Evolutionary conservation across 2,888 invertebrate genomes (phyloP).

Genomic region (Melinaea menophilus): DNA sequence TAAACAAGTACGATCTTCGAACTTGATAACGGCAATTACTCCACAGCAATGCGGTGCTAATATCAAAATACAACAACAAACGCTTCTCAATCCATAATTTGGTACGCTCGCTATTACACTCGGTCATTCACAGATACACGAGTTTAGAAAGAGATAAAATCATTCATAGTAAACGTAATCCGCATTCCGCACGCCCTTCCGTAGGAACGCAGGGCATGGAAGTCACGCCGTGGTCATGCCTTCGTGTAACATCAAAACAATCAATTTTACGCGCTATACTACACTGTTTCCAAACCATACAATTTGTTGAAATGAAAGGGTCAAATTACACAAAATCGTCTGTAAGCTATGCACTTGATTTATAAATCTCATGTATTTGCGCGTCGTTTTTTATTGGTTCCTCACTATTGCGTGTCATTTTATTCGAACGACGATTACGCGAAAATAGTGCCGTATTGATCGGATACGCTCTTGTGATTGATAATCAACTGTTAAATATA

Average conservation of each 20-base stretch:
- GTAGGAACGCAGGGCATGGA: slow-evolving; percentile 76
- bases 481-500: not conserved
- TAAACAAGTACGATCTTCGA: slow-evolving; percentile 48
- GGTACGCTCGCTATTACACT: slow-evolving; percentile 75
- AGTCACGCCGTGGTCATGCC: slow-evolving; percentile 75
- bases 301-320: slow-evolving; percentile 44
- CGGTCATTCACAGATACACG: slow-evolving; percentile 76
- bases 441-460: slow-evolving; percentile 53
- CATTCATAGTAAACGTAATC: slow-evolving; percentile 78
- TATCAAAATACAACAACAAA: slow-evolving; percentile 74
- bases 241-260: slow-evolving; percentile 68
- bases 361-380: slow-evolving; percentile 68
- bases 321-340: slow-evolving; percentile 53
- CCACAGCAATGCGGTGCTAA: slow-evolving; percentile 51
- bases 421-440: slow-evolving; percentile 65
- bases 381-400: slow-evolving; percentile 73
- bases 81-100: slow-evolving; percentile 74
- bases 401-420: slow-evolving; percentile 75
- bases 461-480: slow-evolving; percentile 35
- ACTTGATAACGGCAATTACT: slow-evolving; percentile 60
- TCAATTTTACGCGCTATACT: slow-evolving; percentile 47
- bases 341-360: slow-evolving; percentile 58
- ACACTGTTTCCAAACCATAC: slow-evolving; percentile 46
- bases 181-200: slow-evolving; percentile 75
- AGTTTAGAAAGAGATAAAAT: slow-evolving; percentile 78